Conservation (phyloP, 2,797 vertebrate species). For the Paedocypris micromegethes region DNA sequence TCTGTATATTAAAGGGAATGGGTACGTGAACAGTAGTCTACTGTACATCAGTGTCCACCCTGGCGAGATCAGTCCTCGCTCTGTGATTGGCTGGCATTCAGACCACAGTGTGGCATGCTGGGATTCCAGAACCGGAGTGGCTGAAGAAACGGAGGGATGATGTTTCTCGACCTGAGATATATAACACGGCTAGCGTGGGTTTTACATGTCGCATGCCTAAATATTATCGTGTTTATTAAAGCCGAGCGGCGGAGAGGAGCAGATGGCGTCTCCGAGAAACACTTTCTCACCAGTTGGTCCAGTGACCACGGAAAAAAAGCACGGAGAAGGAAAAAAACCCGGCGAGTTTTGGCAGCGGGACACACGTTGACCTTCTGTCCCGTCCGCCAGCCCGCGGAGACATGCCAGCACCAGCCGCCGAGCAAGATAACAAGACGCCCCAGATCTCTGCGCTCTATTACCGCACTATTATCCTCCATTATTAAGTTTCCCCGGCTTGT, state of each 20-base stretch:
- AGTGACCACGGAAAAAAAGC: constrained; percentile 60
- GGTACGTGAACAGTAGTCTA: too few species aligned
- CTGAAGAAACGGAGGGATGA: too few species aligned
- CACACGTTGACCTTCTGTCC: constrained; percentile 73
- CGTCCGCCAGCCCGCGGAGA: constrained; percentile 61
- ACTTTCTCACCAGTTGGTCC: constrained; percentile 70
- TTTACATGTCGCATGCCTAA: constrained; percentile 13
- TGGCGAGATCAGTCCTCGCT: too few species aligned
- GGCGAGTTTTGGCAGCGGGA: constrained; percentile 69
- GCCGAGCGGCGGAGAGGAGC: constrained; percentile 56
- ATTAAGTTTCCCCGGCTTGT: constrained; percentile 27
- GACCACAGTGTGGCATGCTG: too few species aligned
- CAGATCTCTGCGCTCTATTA: constrained; percentile 49
- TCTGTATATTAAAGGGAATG: too few species aligned
- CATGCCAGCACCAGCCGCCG: constrained; percentile 55
- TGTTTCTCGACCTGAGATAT: too few species aligned
- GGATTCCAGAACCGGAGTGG: too few species aligned
- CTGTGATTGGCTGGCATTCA: too few species aligned
- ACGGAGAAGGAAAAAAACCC: constrained; percentile 55
- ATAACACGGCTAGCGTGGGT: neutral
- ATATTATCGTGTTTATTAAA: constrained; percentile 52
- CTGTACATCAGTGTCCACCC: too few species aligned
- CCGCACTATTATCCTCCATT: constrained; percentile 29
- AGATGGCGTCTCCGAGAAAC: constrained; percentile 74
- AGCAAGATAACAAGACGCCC: constrained; percentile 50